Conservation (phyloP, 2,797 vertebrate species). For the Xiphophorus birchmanni region DNA sequence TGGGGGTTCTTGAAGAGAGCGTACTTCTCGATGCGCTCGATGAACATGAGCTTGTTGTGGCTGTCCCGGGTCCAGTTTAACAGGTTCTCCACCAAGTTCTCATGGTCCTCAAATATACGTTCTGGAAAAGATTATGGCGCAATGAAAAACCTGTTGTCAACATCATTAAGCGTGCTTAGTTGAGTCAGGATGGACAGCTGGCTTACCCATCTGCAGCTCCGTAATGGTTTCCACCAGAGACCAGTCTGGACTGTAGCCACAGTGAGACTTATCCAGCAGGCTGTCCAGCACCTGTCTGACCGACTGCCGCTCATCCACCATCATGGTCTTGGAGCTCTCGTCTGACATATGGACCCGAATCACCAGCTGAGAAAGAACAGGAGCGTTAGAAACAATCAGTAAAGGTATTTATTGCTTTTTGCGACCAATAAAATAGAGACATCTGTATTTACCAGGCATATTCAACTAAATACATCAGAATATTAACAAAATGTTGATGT, state of each 20-base stretch:
- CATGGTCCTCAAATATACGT: constrained; percentile 97
- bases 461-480: neutral
- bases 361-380: constrained; percentile 84
- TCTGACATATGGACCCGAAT: constrained; percentile 98
- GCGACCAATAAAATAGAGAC: neutral
- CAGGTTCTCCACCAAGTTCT: constrained; percentile 98
- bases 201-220: constrained; percentile 96
- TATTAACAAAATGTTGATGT: neutral
- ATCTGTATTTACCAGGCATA: neutral
- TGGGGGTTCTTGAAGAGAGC: constrained; percentile 98
- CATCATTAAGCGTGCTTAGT: constrained; percentile 5
- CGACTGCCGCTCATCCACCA: constrained; percentile 98
- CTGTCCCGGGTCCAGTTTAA: constrained; percentile 98
- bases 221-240: constrained; percentile 94
- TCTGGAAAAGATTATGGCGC: constrained; percentile 72
- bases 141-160: neutral
- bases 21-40: constrained; percentile 96
- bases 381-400: neutral
- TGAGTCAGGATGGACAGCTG: neutral
- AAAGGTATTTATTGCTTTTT: neutral
- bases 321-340: constrained; percentile 99
- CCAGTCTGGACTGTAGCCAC: constrained; percentile 96
- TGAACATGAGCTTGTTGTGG: constrained; percentile 97
- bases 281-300: constrained; percentile 97
- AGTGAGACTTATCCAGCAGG: constrained; percentile 97